These are phyloP conservation scores for Microhierax caerulescens DNA, from an alignment of 2,797 vertebrate genomes.

Conservation along the genomic window DNA sequence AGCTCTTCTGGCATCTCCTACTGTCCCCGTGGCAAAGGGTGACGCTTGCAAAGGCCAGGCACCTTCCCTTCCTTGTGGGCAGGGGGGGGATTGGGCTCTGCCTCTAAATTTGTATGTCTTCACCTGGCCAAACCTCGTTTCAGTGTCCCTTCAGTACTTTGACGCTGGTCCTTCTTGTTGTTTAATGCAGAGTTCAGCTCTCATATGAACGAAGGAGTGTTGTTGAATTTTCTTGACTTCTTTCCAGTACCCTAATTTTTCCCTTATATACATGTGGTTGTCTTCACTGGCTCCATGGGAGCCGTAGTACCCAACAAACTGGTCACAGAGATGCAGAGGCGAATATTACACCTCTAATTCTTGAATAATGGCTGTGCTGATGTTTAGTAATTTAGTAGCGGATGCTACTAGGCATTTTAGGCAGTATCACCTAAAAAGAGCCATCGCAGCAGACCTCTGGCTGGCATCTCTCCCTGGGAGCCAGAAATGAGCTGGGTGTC, in stretches of 20 bases:
- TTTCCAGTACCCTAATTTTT: neutral
- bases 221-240: neutral
- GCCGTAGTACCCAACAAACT: neutral
- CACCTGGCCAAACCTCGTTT: neutral
- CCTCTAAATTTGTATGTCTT: neutral
- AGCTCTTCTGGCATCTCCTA: neutral
- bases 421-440: neutral
- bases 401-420: neutral
- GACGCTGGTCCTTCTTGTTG: neutral
- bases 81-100: neutral
- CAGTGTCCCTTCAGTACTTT: neutral
- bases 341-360: neutral
- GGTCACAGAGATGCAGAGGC: rapidly evolving
- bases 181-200: neutral
- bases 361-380: neutral
- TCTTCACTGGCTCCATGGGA: neutral
- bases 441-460: neutral
- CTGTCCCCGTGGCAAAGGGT: neutral
- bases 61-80: neutral
- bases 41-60: neutral
- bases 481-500: neutral
- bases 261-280: neutral
- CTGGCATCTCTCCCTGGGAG: neutral
- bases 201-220: neutral
- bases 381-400: neutral